Percentiles rank a stretch among this genome's conserved stretches.
Evolutionary conservation across 2,113 vertebrate genomes (phyloP).

Genomic region (Pteronura brasiliensis): DNA sequence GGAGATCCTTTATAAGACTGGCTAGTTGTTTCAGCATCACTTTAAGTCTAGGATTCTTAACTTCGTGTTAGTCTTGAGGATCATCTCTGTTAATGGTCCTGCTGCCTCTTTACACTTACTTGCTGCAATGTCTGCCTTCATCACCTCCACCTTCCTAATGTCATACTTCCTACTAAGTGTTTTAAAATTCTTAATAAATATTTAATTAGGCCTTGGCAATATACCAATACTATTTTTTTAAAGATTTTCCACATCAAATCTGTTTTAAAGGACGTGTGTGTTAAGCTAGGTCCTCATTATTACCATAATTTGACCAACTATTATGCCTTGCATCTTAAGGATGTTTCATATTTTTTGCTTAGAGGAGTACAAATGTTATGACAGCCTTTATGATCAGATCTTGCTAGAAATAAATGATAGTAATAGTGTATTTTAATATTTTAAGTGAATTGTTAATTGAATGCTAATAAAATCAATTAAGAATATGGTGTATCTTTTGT

Average conservation of each 20-base stretch:
- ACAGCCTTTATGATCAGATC: neutral
- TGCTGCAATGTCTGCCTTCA: neutral
- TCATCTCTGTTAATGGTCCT: neutral
- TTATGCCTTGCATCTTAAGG: neutral
- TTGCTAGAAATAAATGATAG: conserved; percentile 3
- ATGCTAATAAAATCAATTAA: conserved; percentile 16
- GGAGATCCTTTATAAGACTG: neutral
- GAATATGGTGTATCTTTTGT: neutral
- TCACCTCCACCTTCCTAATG: neutral
- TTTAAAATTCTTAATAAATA: neutral
- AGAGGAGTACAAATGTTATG: neutral
- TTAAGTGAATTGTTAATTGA: neutral
- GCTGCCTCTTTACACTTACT: neutral
- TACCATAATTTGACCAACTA: neutral
- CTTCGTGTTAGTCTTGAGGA: neutral
- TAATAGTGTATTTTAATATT: conserved; percentile 10
- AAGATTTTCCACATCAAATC: neutral
- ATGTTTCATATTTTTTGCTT: neutral
- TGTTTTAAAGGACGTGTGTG: neutral
- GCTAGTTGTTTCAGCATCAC: neutral
- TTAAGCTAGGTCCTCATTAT: neutral
- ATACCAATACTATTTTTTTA: neutral
- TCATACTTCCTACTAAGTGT: neutral
- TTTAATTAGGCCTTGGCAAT: neutral
- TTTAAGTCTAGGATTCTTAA: neutral